Evolutionary conservation across 2,888 invertebrate species (phyloP).

Genomic region (Phengaris alcon): DNA sequence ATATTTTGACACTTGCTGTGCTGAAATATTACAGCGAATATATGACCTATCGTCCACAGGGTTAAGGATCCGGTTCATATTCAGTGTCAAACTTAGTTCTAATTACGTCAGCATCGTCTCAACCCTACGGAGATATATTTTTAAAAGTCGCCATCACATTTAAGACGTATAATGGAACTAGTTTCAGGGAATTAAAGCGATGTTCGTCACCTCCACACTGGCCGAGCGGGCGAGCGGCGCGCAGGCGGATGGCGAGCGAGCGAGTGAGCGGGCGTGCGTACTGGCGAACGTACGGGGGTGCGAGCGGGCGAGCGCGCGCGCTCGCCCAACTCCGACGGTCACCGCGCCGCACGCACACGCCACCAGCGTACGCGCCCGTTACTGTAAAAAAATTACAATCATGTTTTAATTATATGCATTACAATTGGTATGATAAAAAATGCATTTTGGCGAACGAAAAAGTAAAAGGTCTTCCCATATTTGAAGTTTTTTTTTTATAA

Average conservation of each 20-base stretch:
- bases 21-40: too few species aligned
- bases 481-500: not conserved
- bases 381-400: slow-evolving; percentile 42
- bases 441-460: too few species aligned
- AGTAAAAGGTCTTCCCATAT: not conserved
- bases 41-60: too few species aligned
- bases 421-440: too few species aligned
- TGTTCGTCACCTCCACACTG: slow-evolving; percentile 17
- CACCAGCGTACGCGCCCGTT: slow-evolving; percentile 67
- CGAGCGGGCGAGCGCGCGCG: slow-evolving; percentile 36
- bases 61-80: not conserved
- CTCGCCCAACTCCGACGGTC: slow-evolving; percentile 49
- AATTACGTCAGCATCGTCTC: not conserved
- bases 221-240: slow-evolving; percentile 38
- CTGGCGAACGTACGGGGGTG: slow-evolving; percentile 29
- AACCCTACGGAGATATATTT: not conserved
- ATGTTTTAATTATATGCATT: too few species aligned
- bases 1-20: too few species aligned
- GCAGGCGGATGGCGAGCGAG: slow-evolving; percentile 44
- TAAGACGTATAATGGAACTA: not conserved
- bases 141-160: not conserved
- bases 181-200: not conserved
- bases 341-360: slow-evolving; percentile 56
- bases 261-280: slow-evolving; percentile 31
- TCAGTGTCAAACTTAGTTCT: not conserved